phyloP scores from a whole-genome alignment of 2,113 vertebrate species.

The Caranx melampygus region DNA sequence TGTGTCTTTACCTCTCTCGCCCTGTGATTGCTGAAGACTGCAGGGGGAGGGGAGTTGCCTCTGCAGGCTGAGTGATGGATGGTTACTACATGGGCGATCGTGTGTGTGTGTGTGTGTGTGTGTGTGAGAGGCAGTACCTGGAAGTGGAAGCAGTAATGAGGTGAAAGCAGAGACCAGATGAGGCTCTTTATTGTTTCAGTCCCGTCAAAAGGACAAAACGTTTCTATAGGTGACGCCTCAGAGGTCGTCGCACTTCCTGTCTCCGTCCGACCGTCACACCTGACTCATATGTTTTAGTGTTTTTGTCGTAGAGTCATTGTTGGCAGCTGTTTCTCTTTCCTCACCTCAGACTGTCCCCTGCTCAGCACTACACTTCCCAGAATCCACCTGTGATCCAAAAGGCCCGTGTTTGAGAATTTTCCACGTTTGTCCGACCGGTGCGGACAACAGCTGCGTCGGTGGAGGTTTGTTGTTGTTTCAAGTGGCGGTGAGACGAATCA shows the following conservation, averaged over 20 bases:
- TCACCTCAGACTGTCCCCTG: no score
- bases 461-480: not conserved
- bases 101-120: slow-evolving; percentile 20
- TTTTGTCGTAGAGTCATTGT: no score
- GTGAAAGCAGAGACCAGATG: slow-evolving; percentile 36
- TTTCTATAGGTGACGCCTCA: not conserved
- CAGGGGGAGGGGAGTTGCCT: slow-evolving; percentile 63
- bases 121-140: slow-evolving; percentile 5
- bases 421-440: no score
- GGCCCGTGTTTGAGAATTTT: not conserved
- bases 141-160: slow-evolving; percentile 41
- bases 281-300: not conserved
- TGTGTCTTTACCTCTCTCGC: slow-evolving; percentile 37
- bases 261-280: not conserved
- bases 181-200: slow-evolving; percentile 48
- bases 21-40: slow-evolving; percentile 43
- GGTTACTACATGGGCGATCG: slow-evolving; percentile 15
- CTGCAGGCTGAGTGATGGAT: slow-evolving; percentile 65
- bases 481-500: not conserved
- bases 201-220: slow-evolving; percentile 40
- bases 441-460: not conserved
- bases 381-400: not conserved
- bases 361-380: not conserved
- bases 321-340: no score
- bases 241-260: slow-evolving; percentile 15